Conservation (phyloP, 2,113 vertebrate species). For the Macroglossus sobrinus region DNA sequence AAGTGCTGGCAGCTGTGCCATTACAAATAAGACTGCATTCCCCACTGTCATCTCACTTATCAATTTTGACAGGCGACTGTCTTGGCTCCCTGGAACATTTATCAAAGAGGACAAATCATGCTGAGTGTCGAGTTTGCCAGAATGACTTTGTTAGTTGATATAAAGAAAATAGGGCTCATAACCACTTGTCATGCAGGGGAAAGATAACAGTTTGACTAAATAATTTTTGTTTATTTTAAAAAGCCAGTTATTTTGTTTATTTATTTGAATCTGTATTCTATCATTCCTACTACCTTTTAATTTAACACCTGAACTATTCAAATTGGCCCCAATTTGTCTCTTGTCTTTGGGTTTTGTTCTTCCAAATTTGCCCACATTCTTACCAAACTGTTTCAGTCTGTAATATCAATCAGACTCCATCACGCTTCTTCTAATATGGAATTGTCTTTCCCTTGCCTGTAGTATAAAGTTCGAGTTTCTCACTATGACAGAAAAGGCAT, state of each 20-base stretch:
- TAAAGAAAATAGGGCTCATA: conserved; percentile 74
- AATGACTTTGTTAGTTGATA: conserved; percentile 76
- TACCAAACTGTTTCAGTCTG: background rate
- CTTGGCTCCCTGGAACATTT: conserved; percentile 74
- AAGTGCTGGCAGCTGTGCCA: conserved; percentile 68
- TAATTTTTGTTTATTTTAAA: conserved; percentile 43
- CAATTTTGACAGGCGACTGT: conserved; percentile 81
- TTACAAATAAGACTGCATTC: conserved; percentile 78
- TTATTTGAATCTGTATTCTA: background rate
- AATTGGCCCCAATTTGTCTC: background rate
- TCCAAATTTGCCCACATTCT: background rate
- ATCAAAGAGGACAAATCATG: conserved; percentile 75
- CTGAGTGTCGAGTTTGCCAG: conserved; percentile 73
- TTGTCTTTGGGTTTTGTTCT: background rate
- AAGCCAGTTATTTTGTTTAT: conserved; percentile 17
- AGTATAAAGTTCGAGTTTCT: background rate
- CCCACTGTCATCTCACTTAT: conserved; percentile 76
- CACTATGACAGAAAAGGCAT: background rate
- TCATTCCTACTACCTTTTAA: background rate
- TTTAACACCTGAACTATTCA: background rate
- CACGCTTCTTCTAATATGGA: background rate
- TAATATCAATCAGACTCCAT: background rate
- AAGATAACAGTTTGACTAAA: conserved; percentile 61
- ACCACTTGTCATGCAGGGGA: conserved; percentile 59
- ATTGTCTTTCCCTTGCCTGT: background rate